These are phyloP conservation scores for Lepidostoma basale DNA, from an alignment of 1,140 invertebrate species.

Conservation along the genomic window DNA sequence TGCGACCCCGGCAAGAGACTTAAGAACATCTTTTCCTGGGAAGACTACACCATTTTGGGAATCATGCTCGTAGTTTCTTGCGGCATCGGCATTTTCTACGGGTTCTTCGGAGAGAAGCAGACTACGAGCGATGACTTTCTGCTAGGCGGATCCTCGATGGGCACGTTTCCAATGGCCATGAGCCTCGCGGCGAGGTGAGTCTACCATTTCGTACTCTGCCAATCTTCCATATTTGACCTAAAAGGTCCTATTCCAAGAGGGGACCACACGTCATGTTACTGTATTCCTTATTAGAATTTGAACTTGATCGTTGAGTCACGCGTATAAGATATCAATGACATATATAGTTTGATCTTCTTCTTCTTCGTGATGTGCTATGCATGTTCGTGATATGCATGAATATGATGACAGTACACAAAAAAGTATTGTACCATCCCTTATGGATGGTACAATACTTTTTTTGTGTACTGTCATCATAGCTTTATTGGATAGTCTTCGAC, in stretches of 20 bases:
- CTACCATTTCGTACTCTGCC: background rate
- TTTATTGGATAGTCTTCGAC: no score
- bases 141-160: conserved; percentile 75
- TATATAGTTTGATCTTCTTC: no score
- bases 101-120: conserved; percentile 74
- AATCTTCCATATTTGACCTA: background rate
- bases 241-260: no score
- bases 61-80: conserved; percentile 75
- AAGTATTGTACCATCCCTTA: no score
- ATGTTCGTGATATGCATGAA: no score
- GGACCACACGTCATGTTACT: background rate
- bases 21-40: conserved; percentile 62
- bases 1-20: conserved; percentile 9
- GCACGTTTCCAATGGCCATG: conserved; percentile 79
- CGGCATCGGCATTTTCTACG: conserved; percentile 82
- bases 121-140: conserved; percentile 78
- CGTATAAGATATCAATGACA: no score
- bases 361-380: no score
- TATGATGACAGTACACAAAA: no score
- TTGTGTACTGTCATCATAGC: no score
- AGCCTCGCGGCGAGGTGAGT: conserved; percentile 74
- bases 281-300: background rate
- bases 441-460: no score
- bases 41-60: conserved; percentile 73
- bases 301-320: no score